Base-by-base conservation (phyloP, 1,140 invertebrate species). In the Papilio xuthus region DNA sequence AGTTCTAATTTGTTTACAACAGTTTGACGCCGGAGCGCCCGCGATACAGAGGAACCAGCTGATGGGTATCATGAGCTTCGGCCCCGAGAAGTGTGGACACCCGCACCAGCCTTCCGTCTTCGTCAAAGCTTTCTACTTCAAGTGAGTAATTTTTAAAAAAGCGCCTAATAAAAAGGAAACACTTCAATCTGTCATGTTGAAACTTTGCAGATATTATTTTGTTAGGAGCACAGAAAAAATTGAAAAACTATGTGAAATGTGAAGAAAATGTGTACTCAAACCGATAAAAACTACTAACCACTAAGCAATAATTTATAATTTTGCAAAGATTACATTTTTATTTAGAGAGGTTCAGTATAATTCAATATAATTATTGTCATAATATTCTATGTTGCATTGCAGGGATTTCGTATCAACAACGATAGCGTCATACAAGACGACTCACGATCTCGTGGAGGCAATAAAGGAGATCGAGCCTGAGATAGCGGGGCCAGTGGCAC, bases 51-150 rank as follows among this genome's bases (percentile, higher is more conserved):
- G 91, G 26, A 93, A 93, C 56, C 81, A 85, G 0, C 72, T 93
- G 18, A 89, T 93, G 89, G 92, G 92, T 0, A 83, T 93, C 9
- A 92, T 93, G 92, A 93, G 92, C 75, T 93, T 93, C 78, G 91
- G 92, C 0, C 92, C 92, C 1, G 91, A 93, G 77, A 86, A 85
- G 2, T 93, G 91, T 56, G 92, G 92, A 0, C 86, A 91, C 70
- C 86, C 89, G 63, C 88, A 78, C 73, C 91, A 93, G 74, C 92
- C 91, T 0, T 89, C 92, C 20, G 92, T 93, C 41, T 93, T 93
- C 72, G 85, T 92, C 47, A 93, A 91, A 71, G 90, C 92, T 0
- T 91, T 92, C 78, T 93, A 92, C 74, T 92, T 93, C 76, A 90
- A 88, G 92, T 92, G 82, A 79, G 20, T 53, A 53, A 2, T 8